A percentile compares a stretch with the other conserved stretches of the same genome.
Evolutionary conservation across 2,888 invertebrate genomes (phyloP).

Genomic region (Phytoseiulus persimilis): DNA sequence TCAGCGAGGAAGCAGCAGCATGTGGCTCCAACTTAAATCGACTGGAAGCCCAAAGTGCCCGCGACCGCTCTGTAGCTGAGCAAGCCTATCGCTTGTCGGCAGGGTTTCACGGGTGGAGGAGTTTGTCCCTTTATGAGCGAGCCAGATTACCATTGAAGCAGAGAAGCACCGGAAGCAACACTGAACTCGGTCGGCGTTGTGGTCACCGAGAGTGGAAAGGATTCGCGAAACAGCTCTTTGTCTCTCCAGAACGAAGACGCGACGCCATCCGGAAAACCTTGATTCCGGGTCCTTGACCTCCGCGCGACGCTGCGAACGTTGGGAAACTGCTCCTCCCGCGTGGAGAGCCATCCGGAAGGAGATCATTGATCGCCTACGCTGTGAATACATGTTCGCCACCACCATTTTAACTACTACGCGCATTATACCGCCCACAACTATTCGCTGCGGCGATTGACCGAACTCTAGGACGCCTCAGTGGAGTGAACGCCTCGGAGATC

Average conservation of each 20-base stretch:
- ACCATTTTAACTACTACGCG: too few relatives aligned
- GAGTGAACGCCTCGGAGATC: background rate
- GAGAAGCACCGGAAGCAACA: background rate
- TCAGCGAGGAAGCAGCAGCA: background rate
- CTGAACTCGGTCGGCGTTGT: background rate
- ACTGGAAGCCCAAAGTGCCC: background rate
- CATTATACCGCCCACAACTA: too few relatives aligned
- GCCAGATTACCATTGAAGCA: background rate
- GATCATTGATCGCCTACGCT: too few relatives aligned
- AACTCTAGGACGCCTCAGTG: background rate
- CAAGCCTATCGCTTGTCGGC: constrained; percentile 5
- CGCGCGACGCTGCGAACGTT: too few relatives aligned
- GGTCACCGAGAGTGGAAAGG: background rate
- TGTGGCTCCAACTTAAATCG: background rate
- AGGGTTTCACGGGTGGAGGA: background rate
- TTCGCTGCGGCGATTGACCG: too few relatives aligned
- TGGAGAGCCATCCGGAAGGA: too few relatives aligned
- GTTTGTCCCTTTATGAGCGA: background rate
- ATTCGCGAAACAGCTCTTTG: background rate
- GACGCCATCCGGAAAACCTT: too few relatives aligned
- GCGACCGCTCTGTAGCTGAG: background rate
- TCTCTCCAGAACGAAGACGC: background rate
- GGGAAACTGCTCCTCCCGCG: too few relatives aligned
- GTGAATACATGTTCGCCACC: too few relatives aligned
- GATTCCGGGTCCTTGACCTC: too few relatives aligned